Evolutionary conservation across 2,797 vertebrate species (phyloP), one percentile per base, ranked within the genome.

Genomic region (Sebastes iracundus): DNA sequence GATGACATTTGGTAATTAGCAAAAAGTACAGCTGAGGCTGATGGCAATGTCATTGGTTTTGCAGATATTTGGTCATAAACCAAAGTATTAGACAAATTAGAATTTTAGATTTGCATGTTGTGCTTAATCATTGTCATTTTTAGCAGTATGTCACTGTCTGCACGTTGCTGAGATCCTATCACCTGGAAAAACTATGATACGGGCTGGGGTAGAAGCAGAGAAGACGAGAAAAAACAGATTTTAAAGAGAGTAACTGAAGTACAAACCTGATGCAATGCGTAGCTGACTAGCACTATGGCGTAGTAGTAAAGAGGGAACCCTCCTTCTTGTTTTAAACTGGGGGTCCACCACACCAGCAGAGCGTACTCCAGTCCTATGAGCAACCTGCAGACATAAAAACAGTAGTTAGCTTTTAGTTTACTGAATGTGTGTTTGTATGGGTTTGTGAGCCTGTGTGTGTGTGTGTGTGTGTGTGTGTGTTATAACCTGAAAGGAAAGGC

Each of bases 281-380:
- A 99, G 91, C 98, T 99, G 67, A 99, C 80, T 90, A 99, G 85
- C 83, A 99, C 95, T 5, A 95, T 87, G 8, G 86, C 69, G 0
- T 98, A 99, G 93, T 97, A 99, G 93, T 98, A 99, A 9, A 97
- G 5, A 14, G 99, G 97, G 84, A 98, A 99, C 1, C 96, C 98
- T 86, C 95, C 97, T 3, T 97, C 97, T 0, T 98, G 94, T 78
- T 94, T 97, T 7, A 99, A 91, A 88, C 93, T 96, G 61, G 98
- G 96, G 60, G 99, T 99, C 98, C 98, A 99, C 98, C 97, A 99
- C 38, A 99, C 98, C 88, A 99, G 89, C 27, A 99, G 82, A 20
- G 98, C 97, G 18, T 97, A 99, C 76, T 90, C 96, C 78, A 99
- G 93, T 20, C 99, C 98, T 74, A 99, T 96, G 63, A 99, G 92